Percentiles rank a stretch among this genome's conserved stretches.
These are phyloP conservation scores for Sinodicranocentrus sp. DNA, from an alignment of 2,888 invertebrate genomes.

Conservation along the genomic window DNA sequence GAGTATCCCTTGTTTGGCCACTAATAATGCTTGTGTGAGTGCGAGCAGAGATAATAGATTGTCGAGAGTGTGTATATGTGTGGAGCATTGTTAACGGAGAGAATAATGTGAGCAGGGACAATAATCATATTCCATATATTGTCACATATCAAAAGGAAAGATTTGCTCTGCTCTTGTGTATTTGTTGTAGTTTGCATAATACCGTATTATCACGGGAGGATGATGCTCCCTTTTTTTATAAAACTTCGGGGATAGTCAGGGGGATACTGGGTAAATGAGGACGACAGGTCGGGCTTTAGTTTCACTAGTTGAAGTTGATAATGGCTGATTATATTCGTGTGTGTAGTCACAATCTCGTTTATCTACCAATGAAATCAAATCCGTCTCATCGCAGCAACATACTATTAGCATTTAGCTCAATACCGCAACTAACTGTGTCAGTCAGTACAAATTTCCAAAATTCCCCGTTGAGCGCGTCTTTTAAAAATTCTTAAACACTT, in stretches of 20 bases:
- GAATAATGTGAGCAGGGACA: conserved; percentile 53
- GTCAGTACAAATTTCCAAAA: no score
- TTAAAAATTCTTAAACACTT: no score
- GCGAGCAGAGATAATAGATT: conserved; percentile 51
- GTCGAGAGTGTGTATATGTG: conserved; percentile 43
- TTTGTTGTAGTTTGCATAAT: conserved; percentile 51
- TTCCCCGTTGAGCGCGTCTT: no score
- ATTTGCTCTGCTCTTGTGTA: conserved; percentile 62
- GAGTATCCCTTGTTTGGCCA: conserved; percentile 56
- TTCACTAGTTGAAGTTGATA: conserved; percentile 55
- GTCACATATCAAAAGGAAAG: conserved; percentile 58
- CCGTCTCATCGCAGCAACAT: no score
- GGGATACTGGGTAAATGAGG: conserved; percentile 46
- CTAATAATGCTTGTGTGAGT: conserved; percentile 55
- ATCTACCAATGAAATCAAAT: no score
- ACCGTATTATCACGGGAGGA: conserved; percentile 48
- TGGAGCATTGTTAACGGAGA: conserved; percentile 29
- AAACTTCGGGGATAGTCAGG: conserved; percentile 8
- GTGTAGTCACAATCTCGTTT: no score
- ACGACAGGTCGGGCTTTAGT: conserved; percentile 61
- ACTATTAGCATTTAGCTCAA: no score
- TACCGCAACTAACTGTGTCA: no score
- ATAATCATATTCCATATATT: conserved; percentile 55
- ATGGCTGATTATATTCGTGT: no score
- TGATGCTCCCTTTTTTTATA: conserved; percentile 56